These are phyloP conservation scores for Andrena bicolor DNA, from an alignment of 2,888 invertebrate species.

Conservation along the genomic window DNA sequence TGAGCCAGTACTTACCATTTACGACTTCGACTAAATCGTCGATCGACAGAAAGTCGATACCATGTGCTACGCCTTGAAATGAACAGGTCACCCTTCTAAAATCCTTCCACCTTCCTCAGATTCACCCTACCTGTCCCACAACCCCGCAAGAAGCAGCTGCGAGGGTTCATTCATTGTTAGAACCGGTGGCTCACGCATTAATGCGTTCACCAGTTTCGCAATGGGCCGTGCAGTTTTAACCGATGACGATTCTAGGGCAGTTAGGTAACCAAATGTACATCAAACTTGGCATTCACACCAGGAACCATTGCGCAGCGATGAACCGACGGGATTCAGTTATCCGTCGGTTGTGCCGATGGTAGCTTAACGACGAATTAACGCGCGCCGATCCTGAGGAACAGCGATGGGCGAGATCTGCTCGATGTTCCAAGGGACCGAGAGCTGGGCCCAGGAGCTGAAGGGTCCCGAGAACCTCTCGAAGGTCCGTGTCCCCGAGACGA, in stretches of 20 bases:
- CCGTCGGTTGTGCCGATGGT: slow-evolving; percentile 46
- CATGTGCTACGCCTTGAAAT: too few relatives aligned
- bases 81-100: too few relatives aligned
- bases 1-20: too few relatives aligned
- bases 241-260: slow-evolving; percentile 68
- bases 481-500: slow-evolving; percentile 14
- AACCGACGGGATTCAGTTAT: slow-evolving; percentile 51
- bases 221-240: slow-evolving; percentile 67
- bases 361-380: slow-evolving; percentile 40
- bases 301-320: slow-evolving; percentile 16
- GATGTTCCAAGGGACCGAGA: slow-evolving; percentile 30
- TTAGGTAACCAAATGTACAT: slow-evolving; percentile 71
- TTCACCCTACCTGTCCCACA: too few relatives aligned
- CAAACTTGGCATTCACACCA: slow-evolving; percentile 42
- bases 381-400: neutral
- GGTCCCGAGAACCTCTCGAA: slow-evolving; percentile 13
- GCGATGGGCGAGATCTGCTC: slow-evolving; percentile 60
- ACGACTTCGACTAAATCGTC: too few relatives aligned
- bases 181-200: neutral
- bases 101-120: too few relatives aligned
- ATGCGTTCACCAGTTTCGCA: slow-evolving; percentile 54
- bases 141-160: neutral
- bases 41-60: too few relatives aligned
- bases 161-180: neutral
- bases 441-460: slow-evolving; percentile 32